A percentile compares a stretch with the other conserved stretches of the same genome.
Evolutionary conservation across 2,797 vertebrate genomes (phyloP).

Genomic region (Podarcis siculus): DNA sequence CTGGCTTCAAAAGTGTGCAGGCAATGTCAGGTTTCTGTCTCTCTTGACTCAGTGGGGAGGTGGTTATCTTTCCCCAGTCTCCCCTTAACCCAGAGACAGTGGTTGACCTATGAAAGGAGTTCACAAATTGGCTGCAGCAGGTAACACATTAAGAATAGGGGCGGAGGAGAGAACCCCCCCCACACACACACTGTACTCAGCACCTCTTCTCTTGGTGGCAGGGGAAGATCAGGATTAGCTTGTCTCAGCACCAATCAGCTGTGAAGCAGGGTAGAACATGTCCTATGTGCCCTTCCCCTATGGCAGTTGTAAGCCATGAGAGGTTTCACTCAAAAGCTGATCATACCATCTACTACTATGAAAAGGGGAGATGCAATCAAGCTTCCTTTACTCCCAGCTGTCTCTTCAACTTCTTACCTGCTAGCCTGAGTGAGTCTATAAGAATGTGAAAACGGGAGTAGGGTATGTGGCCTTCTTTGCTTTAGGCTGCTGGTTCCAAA

Average conservation of each 20-base stretch:
- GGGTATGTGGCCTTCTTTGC: not conserved
- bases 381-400: not conserved
- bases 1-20: not conserved
- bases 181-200: too few species aligned
- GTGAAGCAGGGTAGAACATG: not conserved
- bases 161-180: not conserved
- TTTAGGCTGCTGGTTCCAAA: not conserved
- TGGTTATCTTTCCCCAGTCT: not conserved
- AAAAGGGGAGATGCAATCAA: not conserved
- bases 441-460: not conserved
- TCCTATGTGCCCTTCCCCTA: not conserved
- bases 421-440: conserved; percentile 6
- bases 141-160: not conserved
- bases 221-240: too few species aligned
- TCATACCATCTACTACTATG: not conserved
- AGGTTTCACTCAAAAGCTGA: not conserved
- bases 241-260: not conserved
- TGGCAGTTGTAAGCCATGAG: not conserved
- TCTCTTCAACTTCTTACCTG: conserved; percentile 4
- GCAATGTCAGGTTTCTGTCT: conserved; percentile 27
- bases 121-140: not conserved
- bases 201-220: not conserved
- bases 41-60: not conserved
- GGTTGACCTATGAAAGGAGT: not conserved
- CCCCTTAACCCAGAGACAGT: not conserved